phyloP scores from a whole-genome alignment of 2,888 invertebrate species.

The Miltochrista miniata region DNA sequence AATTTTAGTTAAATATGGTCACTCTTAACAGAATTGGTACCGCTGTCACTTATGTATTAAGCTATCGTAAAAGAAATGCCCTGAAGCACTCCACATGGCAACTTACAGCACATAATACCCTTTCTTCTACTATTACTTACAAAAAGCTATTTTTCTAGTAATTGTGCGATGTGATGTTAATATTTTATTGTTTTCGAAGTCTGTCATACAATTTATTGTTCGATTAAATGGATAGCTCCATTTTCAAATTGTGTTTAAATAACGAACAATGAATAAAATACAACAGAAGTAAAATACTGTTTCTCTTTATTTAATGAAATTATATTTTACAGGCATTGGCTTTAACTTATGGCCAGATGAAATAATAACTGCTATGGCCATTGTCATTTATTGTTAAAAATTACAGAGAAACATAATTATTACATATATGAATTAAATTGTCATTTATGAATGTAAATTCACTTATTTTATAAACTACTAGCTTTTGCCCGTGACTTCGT shows the following conservation, averaged over 20 bases:
- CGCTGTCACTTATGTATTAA: constrained; percentile 30
- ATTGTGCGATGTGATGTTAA: constrained; percentile 27
- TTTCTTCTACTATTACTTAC: constrained; percentile 33
- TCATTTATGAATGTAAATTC: too few species aligned
- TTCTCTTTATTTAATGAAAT: too few species aligned
- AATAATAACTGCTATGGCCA: too few species aligned
- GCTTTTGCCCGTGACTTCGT: too few species aligned
- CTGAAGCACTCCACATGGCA: constrained; percentile 69
- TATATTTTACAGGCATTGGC: too few species aligned
- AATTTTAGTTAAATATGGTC: too few species aligned
- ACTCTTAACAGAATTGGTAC: too few species aligned
- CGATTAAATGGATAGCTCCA: not conserved
- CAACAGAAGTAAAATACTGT: not conserved
- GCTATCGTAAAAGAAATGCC: constrained; percentile 38
- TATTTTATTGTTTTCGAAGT: constrained; percentile 8
- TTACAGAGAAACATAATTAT: too few species aligned
- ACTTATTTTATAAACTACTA: too few species aligned
- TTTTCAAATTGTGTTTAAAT: not conserved
- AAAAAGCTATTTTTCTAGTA: constrained; percentile 26
- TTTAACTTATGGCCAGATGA: too few species aligned
- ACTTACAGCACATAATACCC: constrained; percentile 32
- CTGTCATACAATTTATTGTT: not conserved
- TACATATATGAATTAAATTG: too few species aligned
- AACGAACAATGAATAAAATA: not conserved
- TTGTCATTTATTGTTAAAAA: too few species aligned